These are phyloP conservation scores for Enteromius paludinosus DNA, from an alignment of 2,797 vertebrate genomes.

Conservation along the genomic window DNA sequence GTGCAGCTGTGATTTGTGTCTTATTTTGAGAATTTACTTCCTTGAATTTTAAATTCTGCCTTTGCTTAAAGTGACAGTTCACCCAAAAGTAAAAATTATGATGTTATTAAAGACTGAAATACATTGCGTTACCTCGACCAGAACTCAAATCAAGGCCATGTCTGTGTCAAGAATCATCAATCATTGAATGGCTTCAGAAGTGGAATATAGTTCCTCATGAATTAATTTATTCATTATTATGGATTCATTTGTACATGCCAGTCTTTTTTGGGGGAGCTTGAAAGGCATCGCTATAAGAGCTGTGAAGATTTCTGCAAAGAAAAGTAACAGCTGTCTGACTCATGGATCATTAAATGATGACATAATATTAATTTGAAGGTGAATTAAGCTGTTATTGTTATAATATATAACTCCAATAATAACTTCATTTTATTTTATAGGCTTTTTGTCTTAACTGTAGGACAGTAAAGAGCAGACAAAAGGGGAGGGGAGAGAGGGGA, in stretches of 20 bases:
- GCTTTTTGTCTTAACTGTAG: neutral
- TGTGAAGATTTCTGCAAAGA: neutral
- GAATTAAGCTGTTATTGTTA: neutral
- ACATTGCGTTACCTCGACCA: neutral
- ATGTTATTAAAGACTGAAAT: neutral
- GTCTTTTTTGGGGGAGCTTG: too few species aligned
- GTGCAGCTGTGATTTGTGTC: slow-evolving; percentile 3
- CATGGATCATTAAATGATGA: neutral
- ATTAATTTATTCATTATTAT: too few species aligned
- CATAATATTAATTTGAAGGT: neutral
- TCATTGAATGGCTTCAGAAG: neutral
- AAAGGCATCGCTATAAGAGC: too few species aligned
- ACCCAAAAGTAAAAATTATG: neutral
- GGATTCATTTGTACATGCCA: too few species aligned
- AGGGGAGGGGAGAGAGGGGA: too few species aligned
- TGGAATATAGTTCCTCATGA: neutral
- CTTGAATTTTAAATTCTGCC: neutral
- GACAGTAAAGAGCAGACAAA: neutral
- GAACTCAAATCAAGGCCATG: neutral
- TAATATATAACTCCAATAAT: neutral
- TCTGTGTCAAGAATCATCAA: neutral
- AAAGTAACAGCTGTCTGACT: neutral
- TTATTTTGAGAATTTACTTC: slow-evolving; percentile 2
- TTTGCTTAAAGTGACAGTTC: slow-evolving; percentile 9
- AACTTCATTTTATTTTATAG: neutral